These are phyloP conservation scores for Parasteatoda tepidariorum DNA, from an alignment of 1,140 invertebrate genomes.

Conservation along the genomic window DNA sequence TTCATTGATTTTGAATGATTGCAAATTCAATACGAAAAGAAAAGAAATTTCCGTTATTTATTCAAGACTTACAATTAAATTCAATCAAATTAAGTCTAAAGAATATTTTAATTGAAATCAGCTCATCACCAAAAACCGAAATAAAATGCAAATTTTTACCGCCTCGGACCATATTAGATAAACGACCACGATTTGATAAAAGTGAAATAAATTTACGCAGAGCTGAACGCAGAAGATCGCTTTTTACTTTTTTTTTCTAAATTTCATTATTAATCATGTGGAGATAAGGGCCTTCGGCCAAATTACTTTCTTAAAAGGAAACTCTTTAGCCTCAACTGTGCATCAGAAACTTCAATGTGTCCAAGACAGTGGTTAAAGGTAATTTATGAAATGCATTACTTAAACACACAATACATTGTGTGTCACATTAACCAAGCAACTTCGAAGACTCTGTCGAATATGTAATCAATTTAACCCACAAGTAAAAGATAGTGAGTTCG, in stretches of 20 bases:
- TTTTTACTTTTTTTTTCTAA: not conserved
- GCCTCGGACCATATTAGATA: too few species aligned
- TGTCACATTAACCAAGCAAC: slow-evolving; percentile 41
- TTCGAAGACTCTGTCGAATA: slow-evolving; percentile 36
- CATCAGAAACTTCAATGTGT: not conserved
- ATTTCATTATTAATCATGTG: not conserved
- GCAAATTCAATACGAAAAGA: too few species aligned
- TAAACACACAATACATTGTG: slow-evolving; percentile 50
- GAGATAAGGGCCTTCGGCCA: not conserved
- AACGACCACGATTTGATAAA: too few species aligned
- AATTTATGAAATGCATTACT: slow-evolving; percentile 56
- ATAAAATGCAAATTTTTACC: too few species aligned
- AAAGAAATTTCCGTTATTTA: too few species aligned
- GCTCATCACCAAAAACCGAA: too few species aligned
- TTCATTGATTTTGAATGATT: too few species aligned
- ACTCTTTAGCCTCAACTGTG: not conserved
- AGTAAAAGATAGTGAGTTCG: slow-evolving; percentile 50
- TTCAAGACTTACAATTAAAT: too few species aligned
- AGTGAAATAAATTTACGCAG: not conserved
- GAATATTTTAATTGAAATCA: too few species aligned
- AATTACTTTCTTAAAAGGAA: not conserved
- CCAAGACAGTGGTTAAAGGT: not conserved
- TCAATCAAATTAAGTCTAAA: too few species aligned
- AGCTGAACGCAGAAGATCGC: not conserved
- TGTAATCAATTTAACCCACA: slow-evolving; percentile 53